Percentiles rank a stretch among this genome's conserved stretches.
phyloP scores from a whole-genome alignment of 2,888 invertebrate species.

The Pachymerium ferrugineum region DNA sequence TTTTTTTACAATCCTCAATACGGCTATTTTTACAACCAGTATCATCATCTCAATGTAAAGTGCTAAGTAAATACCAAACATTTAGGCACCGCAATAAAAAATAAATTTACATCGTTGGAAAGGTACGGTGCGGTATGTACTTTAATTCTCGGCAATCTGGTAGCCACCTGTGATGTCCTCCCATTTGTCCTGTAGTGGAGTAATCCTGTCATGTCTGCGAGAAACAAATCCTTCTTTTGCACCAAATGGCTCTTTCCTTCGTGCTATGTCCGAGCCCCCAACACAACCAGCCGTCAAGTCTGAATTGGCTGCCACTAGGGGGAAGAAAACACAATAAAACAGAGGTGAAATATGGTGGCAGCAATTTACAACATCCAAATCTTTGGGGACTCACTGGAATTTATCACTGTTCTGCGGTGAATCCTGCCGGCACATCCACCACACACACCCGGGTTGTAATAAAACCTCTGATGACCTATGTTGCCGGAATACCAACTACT shows the following conservation, averaged over 20 bases:
- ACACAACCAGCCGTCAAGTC: conserved; percentile 3
- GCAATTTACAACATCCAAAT: conserved; percentile 34
- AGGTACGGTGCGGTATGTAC: no score
- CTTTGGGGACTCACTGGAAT: conserved; percentile 33
- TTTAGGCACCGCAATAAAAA: no score
- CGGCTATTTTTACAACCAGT: no score
- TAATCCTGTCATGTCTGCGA: conserved; percentile 28
- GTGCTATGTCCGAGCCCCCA: not conserved
- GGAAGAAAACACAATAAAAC: conserved; percentile 29
- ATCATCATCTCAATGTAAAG: no score
- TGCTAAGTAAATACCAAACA: no score
- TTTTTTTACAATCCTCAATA: no score
- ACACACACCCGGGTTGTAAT: conserved; percentile 32
- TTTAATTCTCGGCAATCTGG: not conserved
- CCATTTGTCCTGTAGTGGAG: conserved; percentile 12
- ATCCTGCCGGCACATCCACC: conserved; percentile 30
- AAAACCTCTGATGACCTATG: conserved; percentile 34
- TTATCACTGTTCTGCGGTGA: conserved; percentile 33
- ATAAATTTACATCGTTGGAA: no score
- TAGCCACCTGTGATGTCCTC: conserved; percentile 24
- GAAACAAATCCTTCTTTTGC: conserved; percentile 21
- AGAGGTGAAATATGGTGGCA: conserved; percentile 34
- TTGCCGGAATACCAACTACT: conserved; percentile 30
- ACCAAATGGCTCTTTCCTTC: conserved; percentile 6
- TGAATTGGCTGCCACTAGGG: conserved; percentile 32